These are phyloP conservation scores for Volucella inanis DNA, from an alignment of 2,888 invertebrate species.

Conservation along the genomic window DNA sequence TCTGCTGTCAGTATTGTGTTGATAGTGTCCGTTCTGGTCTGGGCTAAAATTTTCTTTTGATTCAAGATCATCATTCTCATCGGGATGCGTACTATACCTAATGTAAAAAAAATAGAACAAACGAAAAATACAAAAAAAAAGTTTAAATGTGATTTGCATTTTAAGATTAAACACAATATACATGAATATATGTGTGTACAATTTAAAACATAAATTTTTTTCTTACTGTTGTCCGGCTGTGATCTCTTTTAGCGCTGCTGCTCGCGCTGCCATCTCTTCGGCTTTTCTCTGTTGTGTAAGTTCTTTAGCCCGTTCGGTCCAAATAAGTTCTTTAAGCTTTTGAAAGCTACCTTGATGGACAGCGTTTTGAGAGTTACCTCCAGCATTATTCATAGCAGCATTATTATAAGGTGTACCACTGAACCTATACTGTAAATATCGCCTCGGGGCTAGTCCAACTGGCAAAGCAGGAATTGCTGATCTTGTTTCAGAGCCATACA, in stretches of 20 bases:
- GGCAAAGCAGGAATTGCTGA: slow-evolving; percentile 42
- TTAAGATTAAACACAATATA: neutral
- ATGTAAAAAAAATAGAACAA: slow-evolving; percentile 16
- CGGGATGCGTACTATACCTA: slow-evolving; percentile 62
- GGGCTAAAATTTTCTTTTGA: slow-evolving; percentile 79
- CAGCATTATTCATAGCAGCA: neutral
- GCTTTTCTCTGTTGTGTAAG: slow-evolving; percentile 89
- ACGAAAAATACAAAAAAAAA: neutral
- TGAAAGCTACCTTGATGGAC: slow-evolving; percentile 85
- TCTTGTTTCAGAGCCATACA: slow-evolving; percentile 83
- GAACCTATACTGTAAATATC: slow-evolving; percentile 78
- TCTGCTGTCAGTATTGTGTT: slow-evolving; percentile 74
- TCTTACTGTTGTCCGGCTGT: slow-evolving; percentile 85
- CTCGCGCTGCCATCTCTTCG: slow-evolving; percentile 88
- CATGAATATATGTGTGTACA: neutral
- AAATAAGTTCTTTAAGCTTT: slow-evolving; percentile 90
- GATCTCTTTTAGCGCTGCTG: slow-evolving; percentile 86
- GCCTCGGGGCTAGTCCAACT: slow-evolving; percentile 77
- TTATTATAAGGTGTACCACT: slow-evolving; percentile 60
- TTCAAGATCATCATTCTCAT: slow-evolving; percentile 72
- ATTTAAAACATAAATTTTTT: neutral
- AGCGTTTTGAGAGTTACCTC: slow-evolving; percentile 77
- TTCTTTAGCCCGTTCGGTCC: slow-evolving; percentile 90
- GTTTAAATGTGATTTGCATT: neutral
- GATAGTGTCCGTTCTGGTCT: slow-evolving; percentile 74